Evolutionary conservation across 2,797 vertebrate genomes (phyloP).

Genomic region (Erpetoichthys calabaricus): DNA sequence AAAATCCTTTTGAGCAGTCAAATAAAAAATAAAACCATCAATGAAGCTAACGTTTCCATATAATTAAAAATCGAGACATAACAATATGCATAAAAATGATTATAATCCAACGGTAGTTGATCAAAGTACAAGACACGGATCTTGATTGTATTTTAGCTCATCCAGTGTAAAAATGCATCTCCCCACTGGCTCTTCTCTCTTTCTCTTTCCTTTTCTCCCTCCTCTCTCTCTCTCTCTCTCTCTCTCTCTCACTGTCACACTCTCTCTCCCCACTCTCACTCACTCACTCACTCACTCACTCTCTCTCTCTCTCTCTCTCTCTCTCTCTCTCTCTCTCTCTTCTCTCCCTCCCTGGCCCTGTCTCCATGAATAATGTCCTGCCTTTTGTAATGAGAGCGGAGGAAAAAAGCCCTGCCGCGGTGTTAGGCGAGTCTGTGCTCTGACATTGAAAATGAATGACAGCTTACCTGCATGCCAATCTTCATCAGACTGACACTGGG

Average conservation of each 20-base stretch:
- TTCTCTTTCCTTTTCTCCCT: constrained; percentile 22
- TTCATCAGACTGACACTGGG: constrained; percentile 98
- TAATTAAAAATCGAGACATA: too few relatives aligned
- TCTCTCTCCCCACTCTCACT: constrained; percentile 11
- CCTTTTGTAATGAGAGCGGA: constrained; percentile 70
- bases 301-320: constrained; percentile 38
- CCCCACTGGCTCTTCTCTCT: constrained; percentile 33
- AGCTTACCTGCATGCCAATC: constrained; percentile 99
- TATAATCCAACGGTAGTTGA: constrained; percentile 15
- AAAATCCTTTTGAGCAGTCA: too few relatives aligned
- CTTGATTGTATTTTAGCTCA: constrained; percentile 34
- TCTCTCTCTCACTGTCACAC: constrained; percentile 13
- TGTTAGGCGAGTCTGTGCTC: constrained; percentile 55
- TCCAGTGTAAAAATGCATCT: constrained; percentile 46
- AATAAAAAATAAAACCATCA: too few relatives aligned
- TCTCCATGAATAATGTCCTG: constrained; percentile 83
- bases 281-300: constrained; percentile 23
- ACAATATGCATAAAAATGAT: constrained; percentile 32
- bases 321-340: constrained; percentile 44
- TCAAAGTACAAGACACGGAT: constrained; percentile 11
- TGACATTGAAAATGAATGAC: constrained; percentile 96
- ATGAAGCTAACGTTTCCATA: too few relatives aligned
- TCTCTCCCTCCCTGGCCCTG: constrained; percentile 52
- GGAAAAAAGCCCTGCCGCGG: constrained; percentile 54
- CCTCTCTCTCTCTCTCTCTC: constrained; percentile 10